Base-by-base conservation (phyloP, 2,113 vertebrate species). In the Muntiacus muntjak region DNA sequence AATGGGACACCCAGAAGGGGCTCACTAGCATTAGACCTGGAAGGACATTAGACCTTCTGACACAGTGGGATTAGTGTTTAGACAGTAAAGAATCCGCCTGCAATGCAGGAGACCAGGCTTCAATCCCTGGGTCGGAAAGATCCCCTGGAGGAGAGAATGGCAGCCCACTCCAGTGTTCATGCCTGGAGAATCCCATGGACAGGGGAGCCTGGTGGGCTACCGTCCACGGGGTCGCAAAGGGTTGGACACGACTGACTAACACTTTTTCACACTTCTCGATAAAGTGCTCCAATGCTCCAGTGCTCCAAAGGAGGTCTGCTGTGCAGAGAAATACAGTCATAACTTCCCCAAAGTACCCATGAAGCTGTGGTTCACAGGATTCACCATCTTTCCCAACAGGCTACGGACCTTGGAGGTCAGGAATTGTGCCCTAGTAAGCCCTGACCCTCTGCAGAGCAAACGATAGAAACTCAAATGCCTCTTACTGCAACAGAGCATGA, bases 21-120 rank as follows among this genome's bases (percentile, higher is more conserved):
- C 50, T 13, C 5, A 0, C n/a, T 57, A 19, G 16, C 6, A 0
- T 14, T 0, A 25, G 50, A 62, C 13, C 3, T 5, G 33, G 89
- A 52, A 64, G 71, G 36, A 25, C 6, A 43, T 43, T 7, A 13
- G 71, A 1, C 71, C 71, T 25, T 21, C 21, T 3, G 3, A 9
- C 54, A 43, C 40, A 1, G 1, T 0, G 62, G 47, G 40, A 12
- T 17, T 1, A 7, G 12, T 43, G 36, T 76, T 74, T 23, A 71
- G 67, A 71, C 19, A 71, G 17, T 36, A 71, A 5, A 71, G 67
- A 40, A 40, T 71, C 19, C 23, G 19, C n/a, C 67, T 71, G n/a
- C 67, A 71, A 2, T 23, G n/a, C 21, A 19, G 19, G 67, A 71
- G n/a, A 71, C 36, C 10, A 12, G n/a, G 17, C 12, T 23, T 71